Evolutionary conservation across 1,140 invertebrate species (phyloP).

Genomic region (Leptinotarsa defecta): DNA sequence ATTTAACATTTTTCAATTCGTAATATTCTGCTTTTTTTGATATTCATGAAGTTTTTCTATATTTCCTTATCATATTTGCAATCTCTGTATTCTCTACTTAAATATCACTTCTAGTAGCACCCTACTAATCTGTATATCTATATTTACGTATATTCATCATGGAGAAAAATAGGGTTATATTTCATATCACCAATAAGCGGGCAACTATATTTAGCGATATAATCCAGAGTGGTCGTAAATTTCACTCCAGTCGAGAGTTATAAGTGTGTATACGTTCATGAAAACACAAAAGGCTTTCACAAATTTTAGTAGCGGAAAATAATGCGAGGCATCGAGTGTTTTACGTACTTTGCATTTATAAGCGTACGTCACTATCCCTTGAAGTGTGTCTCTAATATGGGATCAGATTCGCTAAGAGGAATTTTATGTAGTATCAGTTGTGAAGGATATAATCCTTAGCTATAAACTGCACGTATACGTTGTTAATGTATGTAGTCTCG

Average conservation of each 20-base stretch:
- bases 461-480: background rate
- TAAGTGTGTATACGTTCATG: conserved; percentile 13
- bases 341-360: conserved; percentile 11
- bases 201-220: conserved; percentile 13
- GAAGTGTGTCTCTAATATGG: background rate
- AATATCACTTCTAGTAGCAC: no score
- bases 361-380: background rate
- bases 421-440: background rate
- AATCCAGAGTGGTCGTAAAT: conserved; percentile 21
- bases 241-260: background rate
- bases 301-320: conserved; percentile 19
- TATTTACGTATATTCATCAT: no score
- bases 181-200: background rate
- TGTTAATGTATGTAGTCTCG: background rate
- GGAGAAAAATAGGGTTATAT: background rate
- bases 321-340: conserved; percentile 19
- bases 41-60: no score
- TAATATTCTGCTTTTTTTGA: no score
- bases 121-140: no score
- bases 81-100: no score
- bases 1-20: no score
- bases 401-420: conserved; percentile 1
- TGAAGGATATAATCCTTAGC: background rate
- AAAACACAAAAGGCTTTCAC: conserved; percentile 21
- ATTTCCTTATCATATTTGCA: no score